phyloP scores from a whole-genome alignment of 2,888 invertebrate genomes.

The Plagodis dolabraria region DNA sequence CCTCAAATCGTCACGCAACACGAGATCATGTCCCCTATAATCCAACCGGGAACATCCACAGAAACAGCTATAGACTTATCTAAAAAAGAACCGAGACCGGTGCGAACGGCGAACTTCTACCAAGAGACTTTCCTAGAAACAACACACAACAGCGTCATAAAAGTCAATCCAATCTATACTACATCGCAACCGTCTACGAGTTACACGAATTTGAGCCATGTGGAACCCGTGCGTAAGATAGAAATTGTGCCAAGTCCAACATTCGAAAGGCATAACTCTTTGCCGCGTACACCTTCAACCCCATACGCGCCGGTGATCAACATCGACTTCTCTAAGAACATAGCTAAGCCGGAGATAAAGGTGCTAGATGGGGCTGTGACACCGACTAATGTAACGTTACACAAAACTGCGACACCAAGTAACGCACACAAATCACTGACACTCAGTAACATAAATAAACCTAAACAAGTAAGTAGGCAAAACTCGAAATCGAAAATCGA shows the following conservation, averaged over 20 bases:
- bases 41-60: constrained; percentile 17
- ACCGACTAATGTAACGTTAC: constrained; percentile 35
- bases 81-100: constrained; percentile 56
- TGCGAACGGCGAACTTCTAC: constrained; percentile 72
- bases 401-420: constrained; percentile 31
- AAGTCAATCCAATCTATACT: constrained; percentile 67
- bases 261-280: constrained; percentile 37
- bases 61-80: constrained; percentile 69
- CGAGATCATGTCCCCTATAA: not conserved
- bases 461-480: constrained; percentile 56
- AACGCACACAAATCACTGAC: too few relatives aligned
- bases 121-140: constrained; percentile 70
- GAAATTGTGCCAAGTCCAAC: constrained; percentile 51
- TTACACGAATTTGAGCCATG: constrained; percentile 52
- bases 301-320: constrained; percentile 69
- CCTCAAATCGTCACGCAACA: constrained; percentile 1
- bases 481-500: constrained; percentile 65
- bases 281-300: constrained; percentile 41
- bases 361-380: constrained; percentile 62
- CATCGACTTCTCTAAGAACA: constrained; percentile 74
- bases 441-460: constrained; percentile 35
- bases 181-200: constrained; percentile 76
- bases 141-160: constrained; percentile 70
- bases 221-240: constrained; percentile 53
- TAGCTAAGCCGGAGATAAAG: constrained; percentile 72